A percentile compares a stretch with the other conserved stretches of the same genome.
phyloP scores from a whole-genome alignment of 2,888 invertebrate species.

The Strigamia crassipes region DNA sequence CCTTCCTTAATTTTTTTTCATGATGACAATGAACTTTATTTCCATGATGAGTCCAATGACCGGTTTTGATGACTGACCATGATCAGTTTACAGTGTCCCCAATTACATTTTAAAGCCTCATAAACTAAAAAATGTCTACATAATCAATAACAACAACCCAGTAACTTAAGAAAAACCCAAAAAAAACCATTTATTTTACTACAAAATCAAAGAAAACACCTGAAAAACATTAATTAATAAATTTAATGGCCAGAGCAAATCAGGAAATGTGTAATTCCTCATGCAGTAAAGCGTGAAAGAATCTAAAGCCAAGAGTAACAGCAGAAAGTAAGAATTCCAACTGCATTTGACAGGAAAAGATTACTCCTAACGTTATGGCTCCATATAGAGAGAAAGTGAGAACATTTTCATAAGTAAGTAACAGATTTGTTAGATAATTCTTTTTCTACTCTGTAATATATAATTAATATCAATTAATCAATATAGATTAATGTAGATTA shows the following conservation, averaged over 20 bases:
- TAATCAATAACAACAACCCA: background rate
- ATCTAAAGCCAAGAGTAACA: background rate
- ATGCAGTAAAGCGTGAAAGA: slow-evolving; percentile 10
- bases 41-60: slow-evolving; percentile 6
- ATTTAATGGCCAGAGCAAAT: background rate
- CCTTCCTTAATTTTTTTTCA: background rate
- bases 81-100: background rate
- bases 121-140: too few relatives aligned
- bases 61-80: slow-evolving; percentile 12
- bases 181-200: background rate
- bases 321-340: slow-evolving; percentile 1
- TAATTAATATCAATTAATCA: too few relatives aligned
- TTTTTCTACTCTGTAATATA: too few relatives aligned
- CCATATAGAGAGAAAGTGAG: background rate
- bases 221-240: background rate
- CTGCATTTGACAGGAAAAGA: slow-evolving; percentile 18
- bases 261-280: background rate
- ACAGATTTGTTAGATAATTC: background rate
- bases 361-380: background rate
- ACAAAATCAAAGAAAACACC: background rate
- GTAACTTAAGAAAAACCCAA: background rate
- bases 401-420: background rate
- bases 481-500: too few relatives aligned
- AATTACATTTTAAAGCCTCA: too few relatives aligned
- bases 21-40: slow-evolving; percentile 21